These are phyloP conservation scores for Synergus umbraculus DNA, from an alignment of 2,888 invertebrate genomes.

Conservation along the genomic window DNA sequence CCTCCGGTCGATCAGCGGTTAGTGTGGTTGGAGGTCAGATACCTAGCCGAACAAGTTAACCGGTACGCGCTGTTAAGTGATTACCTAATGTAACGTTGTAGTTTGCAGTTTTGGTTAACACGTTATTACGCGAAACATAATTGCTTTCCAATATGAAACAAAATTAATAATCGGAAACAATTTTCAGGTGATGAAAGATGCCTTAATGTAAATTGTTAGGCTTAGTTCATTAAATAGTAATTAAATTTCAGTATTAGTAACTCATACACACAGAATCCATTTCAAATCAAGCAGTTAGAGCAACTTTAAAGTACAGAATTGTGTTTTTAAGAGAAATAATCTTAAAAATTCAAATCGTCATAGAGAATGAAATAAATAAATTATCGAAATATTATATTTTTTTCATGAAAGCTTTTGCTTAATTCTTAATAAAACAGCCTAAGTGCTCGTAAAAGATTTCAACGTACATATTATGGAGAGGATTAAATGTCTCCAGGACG, in stretches of 20 bases:
- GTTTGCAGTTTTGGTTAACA: slow-evolving; percentile 2
- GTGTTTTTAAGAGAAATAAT: no score
- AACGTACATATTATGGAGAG: slow-evolving; percentile 12
- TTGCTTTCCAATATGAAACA: neutral
- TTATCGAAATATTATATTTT: neutral
- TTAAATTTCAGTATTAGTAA: no score
- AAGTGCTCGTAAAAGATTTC: neutral
- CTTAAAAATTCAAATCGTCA: no score
- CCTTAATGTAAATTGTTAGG: neutral
- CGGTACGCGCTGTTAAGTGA: slow-evolving; percentile 19
- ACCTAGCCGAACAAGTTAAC: slow-evolving; percentile 14
- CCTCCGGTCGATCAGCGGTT: slow-evolving; percentile 27
- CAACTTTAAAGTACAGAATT: no score
- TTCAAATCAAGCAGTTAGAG: no score
- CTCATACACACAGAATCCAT: no score
- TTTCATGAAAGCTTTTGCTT: neutral
- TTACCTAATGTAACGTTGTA: slow-evolving; percentile 27
- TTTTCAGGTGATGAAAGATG: neutral
- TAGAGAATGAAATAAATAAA: no score
- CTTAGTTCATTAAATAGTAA: no score
- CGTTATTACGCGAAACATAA: neutral
- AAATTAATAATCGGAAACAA: neutral
- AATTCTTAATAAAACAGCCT: neutral
- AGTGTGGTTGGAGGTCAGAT: slow-evolving; percentile 12
- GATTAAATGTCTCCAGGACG: slow-evolving; percentile 37